phyloP scores from a whole-genome alignment of 1,140 invertebrate species.

The Drosophila lacteicornis region DNA sequence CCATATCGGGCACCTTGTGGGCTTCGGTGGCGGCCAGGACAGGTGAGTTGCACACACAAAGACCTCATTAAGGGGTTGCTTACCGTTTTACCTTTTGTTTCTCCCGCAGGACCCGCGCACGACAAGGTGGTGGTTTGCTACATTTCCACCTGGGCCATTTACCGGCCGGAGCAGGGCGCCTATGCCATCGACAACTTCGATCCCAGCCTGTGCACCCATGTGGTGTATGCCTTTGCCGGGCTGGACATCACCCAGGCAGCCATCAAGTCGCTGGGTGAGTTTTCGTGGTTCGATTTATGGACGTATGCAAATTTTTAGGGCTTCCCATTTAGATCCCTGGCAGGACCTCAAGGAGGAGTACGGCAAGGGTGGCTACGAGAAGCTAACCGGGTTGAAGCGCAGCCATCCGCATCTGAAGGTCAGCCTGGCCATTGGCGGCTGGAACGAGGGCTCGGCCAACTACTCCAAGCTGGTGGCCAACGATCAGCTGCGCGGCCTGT shows the following conservation, averaged over 20 bases:
- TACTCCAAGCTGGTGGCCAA: conserved; percentile 91
- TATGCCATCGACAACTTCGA: conserved; percentile 90
- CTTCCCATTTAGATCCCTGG: conserved; percentile 88
- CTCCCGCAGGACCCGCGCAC: conserved; percentile 85
- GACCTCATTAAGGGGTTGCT: conserved; percentile 33
- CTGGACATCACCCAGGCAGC: conserved; percentile 88
- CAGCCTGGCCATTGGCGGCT: conserved; percentile 93
- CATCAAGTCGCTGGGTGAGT: conserved; percentile 88
- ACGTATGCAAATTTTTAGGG: conserved; percentile 38
- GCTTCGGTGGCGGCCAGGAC: conserved; percentile 69
- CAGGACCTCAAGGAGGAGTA: conserved; percentile 91
- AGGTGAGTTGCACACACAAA: conserved; percentile 39
- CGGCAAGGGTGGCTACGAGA: conserved; percentile 90
- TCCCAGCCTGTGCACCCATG: conserved; percentile 93
- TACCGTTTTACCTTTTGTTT: conserved; percentile 8
- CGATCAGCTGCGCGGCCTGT: conserved; percentile 86
- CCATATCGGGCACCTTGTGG: conserved; percentile 56
- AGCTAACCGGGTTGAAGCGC: conserved; percentile 88
- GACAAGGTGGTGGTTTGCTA: conserved; percentile 92
- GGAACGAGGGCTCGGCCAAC: conserved; percentile 93
- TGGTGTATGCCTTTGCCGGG: conserved; percentile 95
- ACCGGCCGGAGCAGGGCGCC: conserved; percentile 88
- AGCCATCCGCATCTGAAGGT: conserved; percentile 90
- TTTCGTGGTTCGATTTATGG: conserved; percentile 14
- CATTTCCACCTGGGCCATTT: conserved; percentile 91